Evolutionary conservation across 2,113 vertebrate genomes (phyloP).

Genomic region (Aptenodytes forsteri): DNA sequence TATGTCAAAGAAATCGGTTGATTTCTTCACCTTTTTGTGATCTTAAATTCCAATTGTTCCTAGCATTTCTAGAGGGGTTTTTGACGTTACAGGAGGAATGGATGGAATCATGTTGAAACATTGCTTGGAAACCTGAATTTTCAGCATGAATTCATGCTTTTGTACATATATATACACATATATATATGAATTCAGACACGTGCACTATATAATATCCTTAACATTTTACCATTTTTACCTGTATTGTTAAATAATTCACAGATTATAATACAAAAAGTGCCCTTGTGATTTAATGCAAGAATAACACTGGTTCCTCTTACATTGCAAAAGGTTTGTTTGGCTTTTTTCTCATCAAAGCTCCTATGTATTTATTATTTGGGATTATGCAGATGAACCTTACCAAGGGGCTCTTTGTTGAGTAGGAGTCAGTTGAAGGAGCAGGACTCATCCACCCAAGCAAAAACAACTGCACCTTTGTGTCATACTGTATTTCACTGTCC

Average conservation of each 20-base stretch:
- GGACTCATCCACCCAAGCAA: background rate
- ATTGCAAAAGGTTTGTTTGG: background rate
- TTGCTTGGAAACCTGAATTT: background rate
- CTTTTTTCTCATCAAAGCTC: background rate
- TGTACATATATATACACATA: background rate
- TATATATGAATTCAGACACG: background rate
- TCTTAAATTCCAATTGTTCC: background rate
- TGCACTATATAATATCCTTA: background rate
- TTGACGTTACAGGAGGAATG: background rate
- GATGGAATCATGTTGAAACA: background rate
- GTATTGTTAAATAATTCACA: background rate
- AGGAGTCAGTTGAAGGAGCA: background rate
- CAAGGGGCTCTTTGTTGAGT: background rate
- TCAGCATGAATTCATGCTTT: background rate
- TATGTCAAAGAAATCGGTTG: background rate
- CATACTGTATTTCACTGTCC: background rate
- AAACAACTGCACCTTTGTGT: background rate
- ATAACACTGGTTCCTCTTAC: background rate
- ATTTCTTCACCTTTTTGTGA: background rate
- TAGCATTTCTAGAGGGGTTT: background rate
- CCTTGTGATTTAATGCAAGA: background rate
- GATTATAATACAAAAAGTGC: background rate
- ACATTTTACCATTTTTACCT: background rate
- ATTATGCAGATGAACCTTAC: background rate
- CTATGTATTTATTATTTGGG: background rate